Conservation (phyloP, 2,113 vertebrate genomes). For the Vimba vimba region DNA sequence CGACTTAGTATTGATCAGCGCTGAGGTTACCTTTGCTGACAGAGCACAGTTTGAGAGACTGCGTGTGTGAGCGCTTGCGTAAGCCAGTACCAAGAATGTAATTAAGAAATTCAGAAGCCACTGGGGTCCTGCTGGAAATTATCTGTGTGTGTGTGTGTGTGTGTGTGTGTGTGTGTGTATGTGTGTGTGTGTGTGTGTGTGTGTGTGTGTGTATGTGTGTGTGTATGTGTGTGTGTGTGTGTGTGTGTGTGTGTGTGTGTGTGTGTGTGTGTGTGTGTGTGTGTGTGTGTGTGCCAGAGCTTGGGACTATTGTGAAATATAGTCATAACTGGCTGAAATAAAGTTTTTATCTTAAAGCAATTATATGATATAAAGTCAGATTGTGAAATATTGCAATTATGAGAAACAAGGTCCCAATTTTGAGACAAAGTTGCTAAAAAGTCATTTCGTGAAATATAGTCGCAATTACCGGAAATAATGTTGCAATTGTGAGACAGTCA, state of each 20-base stretch:
- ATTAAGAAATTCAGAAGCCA: conserved; percentile 39
- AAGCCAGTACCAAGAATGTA: conserved; percentile 28
- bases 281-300: no score
- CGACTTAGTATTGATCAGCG: conserved; percentile 38
- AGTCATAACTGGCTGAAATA: neutral
- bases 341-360: neutral
- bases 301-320: neutral
- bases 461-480: neutral
- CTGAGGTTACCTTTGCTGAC: conserved; percentile 35
- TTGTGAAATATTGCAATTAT: neutral
- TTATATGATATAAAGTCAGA: neutral
- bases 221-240: neutral
- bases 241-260: neutral
- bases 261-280: no score
- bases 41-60: conserved; percentile 19
- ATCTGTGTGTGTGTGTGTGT: neutral
- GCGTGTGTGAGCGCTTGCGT: neutral
- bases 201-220: no score
- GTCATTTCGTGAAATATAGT: no score
- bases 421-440: neutral
- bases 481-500: neutral
- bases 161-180: no score
- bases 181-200: no score
- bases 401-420: neutral
- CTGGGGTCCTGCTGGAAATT: conserved; percentile 9